These are phyloP conservation scores for Heliconius hewitsoni DNA, from an alignment of 1,140 invertebrate genomes.

Conservation along the genomic window DNA sequence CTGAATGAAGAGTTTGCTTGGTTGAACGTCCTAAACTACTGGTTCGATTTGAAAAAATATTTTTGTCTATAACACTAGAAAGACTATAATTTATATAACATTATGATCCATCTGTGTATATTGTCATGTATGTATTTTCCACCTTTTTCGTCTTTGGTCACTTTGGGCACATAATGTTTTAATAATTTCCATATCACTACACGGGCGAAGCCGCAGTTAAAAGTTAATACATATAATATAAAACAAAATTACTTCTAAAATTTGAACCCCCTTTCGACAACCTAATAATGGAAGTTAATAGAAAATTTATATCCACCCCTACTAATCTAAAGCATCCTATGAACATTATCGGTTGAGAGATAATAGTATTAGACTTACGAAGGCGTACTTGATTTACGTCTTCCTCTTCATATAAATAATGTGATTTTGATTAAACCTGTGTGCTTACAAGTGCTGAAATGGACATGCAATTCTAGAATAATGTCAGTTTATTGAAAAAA, in stretches of 20 bases:
- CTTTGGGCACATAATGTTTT: neutral
- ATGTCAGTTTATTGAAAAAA: neutral
- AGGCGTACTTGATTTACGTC: slow-evolving; percentile 12
- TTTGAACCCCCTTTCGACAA: neutral
- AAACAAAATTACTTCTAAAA: neutral
- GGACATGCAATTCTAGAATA: neutral
- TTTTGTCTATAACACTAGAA: no score
- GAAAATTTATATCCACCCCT: slow-evolving; percentile 9
- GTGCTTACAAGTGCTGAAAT: neutral
- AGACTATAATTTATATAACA: no score
- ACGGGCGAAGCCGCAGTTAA: no score
- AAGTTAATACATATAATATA: no score
- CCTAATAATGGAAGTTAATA: neutral
- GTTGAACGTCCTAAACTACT: no score
- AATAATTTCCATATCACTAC: no score
- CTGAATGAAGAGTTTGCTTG: no score
- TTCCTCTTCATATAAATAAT: neutral
- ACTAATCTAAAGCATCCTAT: slow-evolving; percentile 6
- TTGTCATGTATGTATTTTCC: no score
- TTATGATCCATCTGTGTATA: no score
- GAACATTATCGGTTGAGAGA: slow-evolving; percentile 7
- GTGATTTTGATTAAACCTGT: slow-evolving; percentile 3
- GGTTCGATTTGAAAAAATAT: no score
- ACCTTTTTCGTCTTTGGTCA: no score
- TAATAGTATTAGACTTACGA: slow-evolving; percentile 7